A percentile compares a stretch with the other conserved stretches of the same genome.
These are phyloP conservation scores for Pantala flavescens DNA, from an alignment of 1,140 invertebrate species.

Conservation along the genomic window DNA sequence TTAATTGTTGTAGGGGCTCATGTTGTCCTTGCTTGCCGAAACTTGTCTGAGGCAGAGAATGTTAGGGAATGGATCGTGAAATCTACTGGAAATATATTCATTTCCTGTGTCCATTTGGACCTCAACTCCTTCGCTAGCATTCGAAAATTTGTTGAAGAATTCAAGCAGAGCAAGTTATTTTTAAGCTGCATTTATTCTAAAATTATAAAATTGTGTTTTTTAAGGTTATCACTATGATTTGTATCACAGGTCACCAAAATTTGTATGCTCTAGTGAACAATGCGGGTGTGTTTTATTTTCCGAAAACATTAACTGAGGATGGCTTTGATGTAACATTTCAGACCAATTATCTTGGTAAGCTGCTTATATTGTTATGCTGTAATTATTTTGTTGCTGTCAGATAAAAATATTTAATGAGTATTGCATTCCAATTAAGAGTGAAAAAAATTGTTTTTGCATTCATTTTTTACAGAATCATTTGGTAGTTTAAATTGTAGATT, in stretches of 20 bases:
- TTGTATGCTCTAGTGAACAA: conserved; percentile 46
- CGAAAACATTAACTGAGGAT: conserved; percentile 42
- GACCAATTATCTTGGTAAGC: conserved; percentile 46
- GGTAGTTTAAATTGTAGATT: no score
- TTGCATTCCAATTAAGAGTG: conserved; percentile 2
- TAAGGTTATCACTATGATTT: background rate
- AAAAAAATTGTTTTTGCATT: background rate
- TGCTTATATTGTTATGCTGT: no score
- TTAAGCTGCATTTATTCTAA: conserved; percentile 13
- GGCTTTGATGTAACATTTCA: conserved; percentile 49
- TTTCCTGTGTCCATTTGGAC: conserved; percentile 30
- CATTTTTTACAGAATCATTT: background rate
- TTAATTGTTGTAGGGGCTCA: conserved; percentile 33
- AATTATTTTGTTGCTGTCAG: no score
- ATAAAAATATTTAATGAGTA: no score
- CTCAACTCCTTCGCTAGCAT: conserved; percentile 30
- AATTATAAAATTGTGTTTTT: conserved; percentile 15
- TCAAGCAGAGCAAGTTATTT: conserved; percentile 25
- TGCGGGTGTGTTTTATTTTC: conserved; percentile 47
- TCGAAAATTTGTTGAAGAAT: conserved; percentile 28
- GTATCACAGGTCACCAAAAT: conserved; percentile 17
- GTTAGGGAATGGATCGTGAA: conserved; percentile 34
- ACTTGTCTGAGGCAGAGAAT: conserved; percentile 35
- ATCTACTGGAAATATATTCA: conserved; percentile 28
- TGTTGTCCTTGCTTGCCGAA: conserved; percentile 42